Percentiles rank a stretch among this genome's conserved stretches.
Conservation (phyloP, 1,140 invertebrate genomes). For the Prorops nasuta region DNA sequence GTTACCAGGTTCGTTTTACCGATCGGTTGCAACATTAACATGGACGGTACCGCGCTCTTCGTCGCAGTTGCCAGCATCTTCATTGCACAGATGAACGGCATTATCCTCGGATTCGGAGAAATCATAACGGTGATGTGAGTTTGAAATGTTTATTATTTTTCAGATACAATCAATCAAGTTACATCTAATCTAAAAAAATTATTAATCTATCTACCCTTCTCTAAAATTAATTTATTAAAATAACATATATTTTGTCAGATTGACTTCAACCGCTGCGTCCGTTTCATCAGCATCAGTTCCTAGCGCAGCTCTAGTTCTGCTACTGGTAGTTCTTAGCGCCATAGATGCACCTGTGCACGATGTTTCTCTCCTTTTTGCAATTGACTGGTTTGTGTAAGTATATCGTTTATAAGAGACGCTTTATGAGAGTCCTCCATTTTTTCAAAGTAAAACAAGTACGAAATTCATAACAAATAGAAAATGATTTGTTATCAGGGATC, state of each 20-base stretch:
- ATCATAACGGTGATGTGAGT: slow-evolving; percentile 77
- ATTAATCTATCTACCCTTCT: neutral
- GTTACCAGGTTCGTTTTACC: slow-evolving; percentile 90
- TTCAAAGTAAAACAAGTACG: neutral
- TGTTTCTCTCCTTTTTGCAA: slow-evolving; percentile 80
- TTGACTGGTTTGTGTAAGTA: slow-evolving; percentile 91
- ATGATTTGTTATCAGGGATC: slow-evolving; percentile 66
- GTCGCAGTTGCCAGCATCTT: slow-evolving; percentile 86
- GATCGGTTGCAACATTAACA: slow-evolving; percentile 90
- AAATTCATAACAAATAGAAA: neutral
- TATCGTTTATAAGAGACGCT: neutral
- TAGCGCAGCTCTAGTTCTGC: slow-evolving; percentile 85
- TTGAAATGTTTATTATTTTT: neutral
- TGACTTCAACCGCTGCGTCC: slow-evolving; percentile 88
- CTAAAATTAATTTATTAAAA: neutral
- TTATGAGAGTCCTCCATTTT: neutral
- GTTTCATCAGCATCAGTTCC: slow-evolving; percentile 92
- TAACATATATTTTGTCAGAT: slow-evolving; percentile 54
- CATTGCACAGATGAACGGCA: slow-evolving; percentile 88
- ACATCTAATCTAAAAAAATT: neutral
- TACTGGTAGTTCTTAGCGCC: slow-evolving; percentile 81
- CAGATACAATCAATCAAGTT: too few species aligned
- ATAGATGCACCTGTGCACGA: slow-evolving; percentile 80
- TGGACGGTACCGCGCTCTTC: slow-evolving; percentile 93
- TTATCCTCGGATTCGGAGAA: slow-evolving; percentile 74